A percentile compares a stretch with the other conserved stretches of the same genome.
Conservation (phyloP, 2,113 vertebrate genomes). For the Anolis carolinensis region DNA sequence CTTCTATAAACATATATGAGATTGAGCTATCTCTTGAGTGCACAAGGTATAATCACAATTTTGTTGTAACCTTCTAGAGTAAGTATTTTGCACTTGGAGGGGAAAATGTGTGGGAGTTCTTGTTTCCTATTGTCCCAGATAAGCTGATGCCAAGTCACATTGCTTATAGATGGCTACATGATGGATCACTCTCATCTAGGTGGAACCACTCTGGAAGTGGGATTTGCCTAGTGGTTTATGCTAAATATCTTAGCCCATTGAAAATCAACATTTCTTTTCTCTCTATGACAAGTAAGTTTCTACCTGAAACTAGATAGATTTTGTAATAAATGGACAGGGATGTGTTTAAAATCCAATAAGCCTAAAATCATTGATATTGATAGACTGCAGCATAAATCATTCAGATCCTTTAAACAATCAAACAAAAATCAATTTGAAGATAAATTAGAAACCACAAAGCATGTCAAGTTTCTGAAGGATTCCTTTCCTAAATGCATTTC, state of each 20-base stretch:
- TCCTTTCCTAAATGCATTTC: background rate
- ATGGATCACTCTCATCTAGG: background rate
- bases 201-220: background rate
- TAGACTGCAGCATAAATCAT: too few species aligned
- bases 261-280: background rate
- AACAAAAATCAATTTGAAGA: too few species aligned
- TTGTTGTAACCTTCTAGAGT: background rate
- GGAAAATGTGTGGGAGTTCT: background rate
- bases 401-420: too few species aligned
- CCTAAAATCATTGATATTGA: too few species aligned
- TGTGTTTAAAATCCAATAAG: too few species aligned
- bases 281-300: too few species aligned
- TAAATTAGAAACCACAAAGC: too few species aligned
- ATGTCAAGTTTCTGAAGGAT: too few species aligned
- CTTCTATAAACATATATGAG: background rate
- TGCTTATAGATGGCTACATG: background rate
- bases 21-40: background rate
- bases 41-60: background rate
- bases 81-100: background rate
- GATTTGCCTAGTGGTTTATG: background rate
- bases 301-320: too few species aligned
- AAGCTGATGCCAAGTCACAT: background rate
- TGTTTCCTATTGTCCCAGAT: background rate
- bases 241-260: background rate
- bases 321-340: too few species aligned